Conservation (phyloP, 2,888 invertebrate genomes). For the Lepidochrysops patricia region DNA sequence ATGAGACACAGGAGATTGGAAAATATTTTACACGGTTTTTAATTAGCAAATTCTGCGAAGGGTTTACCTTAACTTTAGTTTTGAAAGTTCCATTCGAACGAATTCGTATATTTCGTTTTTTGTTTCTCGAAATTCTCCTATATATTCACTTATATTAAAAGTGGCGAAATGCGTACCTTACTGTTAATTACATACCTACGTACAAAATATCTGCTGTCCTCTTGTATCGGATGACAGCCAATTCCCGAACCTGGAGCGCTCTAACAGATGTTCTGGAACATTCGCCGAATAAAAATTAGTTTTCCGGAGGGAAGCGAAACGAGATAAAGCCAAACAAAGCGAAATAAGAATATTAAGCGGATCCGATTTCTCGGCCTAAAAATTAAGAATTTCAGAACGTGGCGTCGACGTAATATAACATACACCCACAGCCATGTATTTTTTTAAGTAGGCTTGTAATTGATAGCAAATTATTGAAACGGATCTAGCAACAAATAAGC, state of each 20-base stretch:
- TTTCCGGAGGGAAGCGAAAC: conserved; percentile 19
- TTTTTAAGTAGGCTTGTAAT: too few species aligned
- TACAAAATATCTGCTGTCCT: not conserved
- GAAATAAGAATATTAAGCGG: conserved; percentile 23
- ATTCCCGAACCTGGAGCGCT: not conserved
- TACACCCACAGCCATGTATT: too few species aligned
- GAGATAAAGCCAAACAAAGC: conserved; percentile 23
- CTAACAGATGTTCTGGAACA: not conserved
- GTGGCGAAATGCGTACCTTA: too few species aligned
- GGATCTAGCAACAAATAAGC: too few species aligned
- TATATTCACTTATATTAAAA: too few species aligned
- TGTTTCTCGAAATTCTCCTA: too few species aligned
- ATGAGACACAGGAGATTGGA: not conserved
- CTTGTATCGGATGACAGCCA: not conserved
- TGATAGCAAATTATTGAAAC: too few species aligned
- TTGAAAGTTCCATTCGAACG: too few species aligned
- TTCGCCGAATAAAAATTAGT: conserved; percentile 14
- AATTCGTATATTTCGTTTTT: too few species aligned
- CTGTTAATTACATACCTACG: not conserved
- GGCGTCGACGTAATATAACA: not conserved
- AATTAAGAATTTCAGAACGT: conserved; percentile 14
- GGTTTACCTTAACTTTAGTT: too few species aligned
- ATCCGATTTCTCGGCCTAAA: conserved; percentile 28
- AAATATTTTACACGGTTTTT: not conserved
- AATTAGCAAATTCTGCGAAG: not conserved